Evolutionary conservation across 1,140 invertebrate genomes (phyloP), one percentile per base, ranked within the genome.

Genomic region (Drosophila littoralis): DNA sequence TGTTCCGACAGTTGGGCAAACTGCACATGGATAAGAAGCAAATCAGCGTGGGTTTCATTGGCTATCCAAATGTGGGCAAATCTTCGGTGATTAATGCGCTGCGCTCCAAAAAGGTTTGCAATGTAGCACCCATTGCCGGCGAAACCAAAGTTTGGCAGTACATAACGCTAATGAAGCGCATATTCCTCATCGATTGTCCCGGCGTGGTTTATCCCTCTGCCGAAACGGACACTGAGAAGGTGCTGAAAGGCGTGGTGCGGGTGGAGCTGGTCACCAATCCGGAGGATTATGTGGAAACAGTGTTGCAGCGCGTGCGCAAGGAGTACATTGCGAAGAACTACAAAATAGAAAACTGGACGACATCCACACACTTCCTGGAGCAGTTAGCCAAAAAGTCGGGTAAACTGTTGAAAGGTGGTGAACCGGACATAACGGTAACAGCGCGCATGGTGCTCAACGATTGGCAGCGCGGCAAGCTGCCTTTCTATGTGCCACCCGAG

Each of bases 111-210:
- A 98, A 98, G 93, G 98, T 99, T 2, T 99, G 99, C 92, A 99
- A 99, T 93, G 98, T 99, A 3, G 99, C 99, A 9, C 99, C 99
- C 7, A 98, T 99, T 89, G 98, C 99, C 74, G 99, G 99, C 7
- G 99, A 99, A 94, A 99, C 99, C 0, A 99, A 99, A 94, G 97
- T 98, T 1, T 99, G 99, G 99, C 99, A 99, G 91, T 99, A 99
- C 91, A 98, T 99, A 52, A 99, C 98, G 0, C 93, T 99, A 28
- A 99, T 99, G 98, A 96, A 96, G 76, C 94, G 97, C 77, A 99
- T 99, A 83, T 99, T 97, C 91, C 93, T 99, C 5, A 99, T 99
- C 76, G 99, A 99, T 94, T 99, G 99, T 94, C 99, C 99, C 22
- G 99, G 99, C 46, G 96, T 99, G 72, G 99, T 99, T 22, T 99